Base-by-base conservation (phyloP, 2,888 invertebrate genomes). In the Iphiclides podalirius region DNA sequence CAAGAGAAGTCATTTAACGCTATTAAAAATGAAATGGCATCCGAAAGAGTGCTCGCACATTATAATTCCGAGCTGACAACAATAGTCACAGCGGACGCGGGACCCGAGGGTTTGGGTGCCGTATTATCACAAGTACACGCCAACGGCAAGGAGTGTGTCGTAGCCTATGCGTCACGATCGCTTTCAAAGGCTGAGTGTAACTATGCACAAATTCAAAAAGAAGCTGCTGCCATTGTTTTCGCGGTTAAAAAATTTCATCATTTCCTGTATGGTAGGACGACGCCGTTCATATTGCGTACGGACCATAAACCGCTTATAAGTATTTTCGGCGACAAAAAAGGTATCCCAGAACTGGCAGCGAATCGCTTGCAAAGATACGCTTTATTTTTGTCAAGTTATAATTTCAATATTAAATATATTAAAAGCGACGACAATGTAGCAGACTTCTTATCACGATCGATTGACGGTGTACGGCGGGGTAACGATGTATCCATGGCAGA, bases 171-270 rank as follows among this genome's bases (percentile, higher is more conserved):
- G 28, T 31, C 28, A 2, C 8, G 28, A 4, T 42, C 50, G 4
- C 13, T 53, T 0, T 37, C 47, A 6, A 45, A 15, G 0, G 38
- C 46, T n/a, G 54, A 57, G 34, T 15, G 31, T 6, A 49, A 45
- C 36, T 54, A 52, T 37, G 39, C 51, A 0, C 55, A 57, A 36
- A 56, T 55, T n/a, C 52, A 57, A 35, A 52, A 48, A 28, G 55
- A 55, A 23, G 54, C 52, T 1, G 23, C 48, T 1, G 44, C 51
- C 2, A 55, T 58, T 14, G 33, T 56, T 16, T 59, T 53, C 28
- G 47, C 47, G 0, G 16, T 55, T 31, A 45, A 54, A 42, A 49
- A 54, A 39, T 53, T 58, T 50, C 51, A 57, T 42, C 55, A 59
- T 13, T 59, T 55, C 34, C 31, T 57, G 14, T 59, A 57, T 34